Conservation (phyloP, 64 coral and sea anemone species). For the Porites australiensis region DNA sequence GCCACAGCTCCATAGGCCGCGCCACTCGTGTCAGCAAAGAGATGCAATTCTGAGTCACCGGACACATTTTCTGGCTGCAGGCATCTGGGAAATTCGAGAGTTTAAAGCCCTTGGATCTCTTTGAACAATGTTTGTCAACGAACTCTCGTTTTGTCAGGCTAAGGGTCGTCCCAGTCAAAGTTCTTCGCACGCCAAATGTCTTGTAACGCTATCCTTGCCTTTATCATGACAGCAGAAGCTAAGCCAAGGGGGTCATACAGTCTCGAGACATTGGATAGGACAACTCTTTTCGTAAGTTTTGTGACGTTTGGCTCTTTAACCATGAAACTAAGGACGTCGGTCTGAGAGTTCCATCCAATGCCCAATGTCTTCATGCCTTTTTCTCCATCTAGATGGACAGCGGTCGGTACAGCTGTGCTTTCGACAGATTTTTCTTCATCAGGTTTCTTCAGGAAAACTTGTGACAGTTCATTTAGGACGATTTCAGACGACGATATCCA, state of each 20-base stretch:
- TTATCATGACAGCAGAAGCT: constrained; percentile 15
- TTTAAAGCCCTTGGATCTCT: constrained; percentile 3
- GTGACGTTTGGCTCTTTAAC: background rate
- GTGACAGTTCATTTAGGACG: background rate
- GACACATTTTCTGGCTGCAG: constrained; percentile 6
- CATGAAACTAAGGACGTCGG: background rate
- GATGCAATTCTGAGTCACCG: background rate
- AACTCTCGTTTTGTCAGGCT: background rate
- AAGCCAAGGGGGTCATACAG: background rate
- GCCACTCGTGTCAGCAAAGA: constrained; percentile 49
- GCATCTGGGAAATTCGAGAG: constrained; percentile 16
- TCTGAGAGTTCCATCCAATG: background rate
- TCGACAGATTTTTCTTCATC: background rate
- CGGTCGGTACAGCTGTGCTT: background rate
- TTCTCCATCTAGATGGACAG: background rate
- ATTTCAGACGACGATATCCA: background rate
- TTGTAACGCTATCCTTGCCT: constrained; percentile 31
- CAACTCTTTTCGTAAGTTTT: background rate
- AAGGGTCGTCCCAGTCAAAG: background rate
- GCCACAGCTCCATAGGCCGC: constrained; percentile 38
- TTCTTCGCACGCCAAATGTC: background rate
- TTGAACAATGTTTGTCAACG: background rate
- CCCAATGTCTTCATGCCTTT: constrained; percentile 24
- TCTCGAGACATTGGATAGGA: background rate
- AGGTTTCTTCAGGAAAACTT: background rate